Evolutionary conservation across 2,797 vertebrate genomes (phyloP).

Genomic region (Podarcis siculus): DNA sequence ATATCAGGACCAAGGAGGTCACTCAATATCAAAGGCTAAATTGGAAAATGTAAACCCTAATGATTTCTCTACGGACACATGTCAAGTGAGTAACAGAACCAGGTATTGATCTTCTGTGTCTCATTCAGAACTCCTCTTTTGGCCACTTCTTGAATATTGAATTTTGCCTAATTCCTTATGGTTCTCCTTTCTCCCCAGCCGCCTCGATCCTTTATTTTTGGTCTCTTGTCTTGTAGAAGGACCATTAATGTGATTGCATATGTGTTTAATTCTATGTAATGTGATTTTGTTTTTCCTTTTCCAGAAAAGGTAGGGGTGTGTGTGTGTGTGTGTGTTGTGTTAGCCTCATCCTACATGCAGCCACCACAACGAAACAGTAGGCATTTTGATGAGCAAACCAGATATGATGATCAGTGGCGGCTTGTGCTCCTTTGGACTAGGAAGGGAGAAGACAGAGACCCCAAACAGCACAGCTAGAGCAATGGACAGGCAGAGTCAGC

Average conservation of each 20-base stretch:
- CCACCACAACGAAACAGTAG: slow-evolving; percentile 14
- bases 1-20: not conserved
- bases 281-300: not conserved
- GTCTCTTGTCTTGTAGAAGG: slow-evolving; percentile 32
- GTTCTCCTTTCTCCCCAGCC: not conserved
- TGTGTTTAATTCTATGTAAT: slow-evolving; percentile 51
- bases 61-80: not conserved
- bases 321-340: not conserved
- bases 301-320: not conserved
- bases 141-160: not conserved
- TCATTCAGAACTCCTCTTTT: slow-evolving; percentile 10
- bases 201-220: slow-evolving; percentile 1
- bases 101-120: slow-evolving; percentile 6
- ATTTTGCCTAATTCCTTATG: slow-evolving; percentile 19
- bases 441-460: not conserved
- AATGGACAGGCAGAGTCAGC: too few species aligned
- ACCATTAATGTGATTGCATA: slow-evolving; percentile 31
- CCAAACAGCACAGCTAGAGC: too few species aligned
- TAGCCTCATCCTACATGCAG: slow-evolving; percentile 48
- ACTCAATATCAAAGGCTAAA: not conserved
- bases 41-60: slow-evolving; percentile 5
- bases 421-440: not conserved
- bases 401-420: too few species aligned
- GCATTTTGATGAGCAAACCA: not conserved
- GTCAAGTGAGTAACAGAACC: slow-evolving; percentile 6